Conservation (phyloP, 1,140 invertebrate species). For the Nomia melanderi region DNA sequence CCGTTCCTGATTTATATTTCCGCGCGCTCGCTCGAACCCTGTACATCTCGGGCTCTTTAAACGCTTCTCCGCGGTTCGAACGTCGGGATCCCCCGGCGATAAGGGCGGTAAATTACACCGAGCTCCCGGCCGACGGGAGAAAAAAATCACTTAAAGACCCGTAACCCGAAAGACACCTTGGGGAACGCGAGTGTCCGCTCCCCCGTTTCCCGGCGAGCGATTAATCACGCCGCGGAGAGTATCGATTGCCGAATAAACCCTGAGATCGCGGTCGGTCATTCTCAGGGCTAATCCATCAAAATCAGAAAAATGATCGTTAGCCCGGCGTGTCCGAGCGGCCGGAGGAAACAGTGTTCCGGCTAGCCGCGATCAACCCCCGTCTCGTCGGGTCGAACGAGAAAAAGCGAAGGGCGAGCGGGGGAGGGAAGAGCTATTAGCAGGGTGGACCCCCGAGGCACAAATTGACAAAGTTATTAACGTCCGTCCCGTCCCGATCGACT, state of each 20-base stretch:
- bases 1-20: too few species aligned
- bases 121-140: too few species aligned
- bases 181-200: slow-evolving; percentile 10
- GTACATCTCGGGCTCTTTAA: too few species aligned
- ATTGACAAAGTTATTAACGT: slow-evolving; percentile 65
- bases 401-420: background rate
- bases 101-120: background rate
- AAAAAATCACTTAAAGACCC: slow-evolving; percentile 3
- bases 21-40: too few species aligned
- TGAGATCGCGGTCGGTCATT: slow-evolving; percentile 27
- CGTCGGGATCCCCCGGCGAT: too few species aligned
- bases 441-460: slow-evolving; percentile 11
- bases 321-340: background rate
- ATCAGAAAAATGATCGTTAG: slow-evolving; percentile 34
- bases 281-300: slow-evolving; percentile 40
- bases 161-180: slow-evolving; percentile 18
- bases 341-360: slow-evolving; percentile 23
- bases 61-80: too few species aligned
- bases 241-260: slow-evolving; percentile 46
- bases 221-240: slow-evolving; percentile 27
- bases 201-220: slow-evolving; percentile 8
- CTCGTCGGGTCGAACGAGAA: background rate
- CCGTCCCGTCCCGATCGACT: slow-evolving; percentile 1
- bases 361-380: slow-evolving; percentile 22
- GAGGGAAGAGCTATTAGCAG: background rate